Evolutionary conservation across 2,888 invertebrate genomes (phyloP).

Genomic region (Meta bourneti): DNA sequence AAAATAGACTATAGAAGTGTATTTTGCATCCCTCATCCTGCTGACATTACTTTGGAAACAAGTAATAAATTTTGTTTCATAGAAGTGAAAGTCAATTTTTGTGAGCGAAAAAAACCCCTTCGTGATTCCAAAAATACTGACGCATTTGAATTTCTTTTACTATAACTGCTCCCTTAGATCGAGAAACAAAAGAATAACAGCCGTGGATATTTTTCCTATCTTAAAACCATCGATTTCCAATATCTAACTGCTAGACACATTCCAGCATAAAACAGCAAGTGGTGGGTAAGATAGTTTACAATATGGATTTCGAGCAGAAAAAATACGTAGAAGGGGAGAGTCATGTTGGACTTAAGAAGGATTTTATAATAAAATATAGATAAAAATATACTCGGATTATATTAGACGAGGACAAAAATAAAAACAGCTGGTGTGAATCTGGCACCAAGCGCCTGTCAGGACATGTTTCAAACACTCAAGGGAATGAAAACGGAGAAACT

Average conservation of each 20-base stretch:
- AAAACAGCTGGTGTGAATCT: constrained; percentile 64
- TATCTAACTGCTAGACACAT: constrained; percentile 23
- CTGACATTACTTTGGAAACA: too few relatives aligned
- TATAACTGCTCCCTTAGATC: constrained; percentile 16
- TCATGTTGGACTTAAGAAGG: constrained; percentile 29
- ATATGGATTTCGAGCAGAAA: constrained; percentile 4
- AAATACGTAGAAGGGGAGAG: background rate
- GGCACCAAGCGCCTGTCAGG: constrained; percentile 53
- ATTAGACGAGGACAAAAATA: constrained; percentile 9
- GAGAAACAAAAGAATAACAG: constrained; percentile 10
- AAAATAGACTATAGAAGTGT: too few relatives aligned
- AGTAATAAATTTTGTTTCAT: too few relatives aligned
- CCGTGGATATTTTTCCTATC: constrained; percentile 25
- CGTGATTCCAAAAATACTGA: background rate
- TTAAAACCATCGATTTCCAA: constrained; percentile 35
- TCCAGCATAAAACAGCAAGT: constrained; percentile 13
- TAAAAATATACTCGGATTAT: constrained; percentile 45
- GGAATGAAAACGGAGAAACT: constrained; percentile 58
- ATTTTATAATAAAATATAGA: constrained; percentile 48
- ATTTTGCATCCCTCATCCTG: too few relatives aligned
- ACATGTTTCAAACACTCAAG: constrained; percentile 67
- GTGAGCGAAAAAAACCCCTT: too few relatives aligned
- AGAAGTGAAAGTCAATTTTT: too few relatives aligned
- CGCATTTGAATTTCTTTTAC: constrained; percentile 29
- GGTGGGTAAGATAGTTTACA: constrained; percentile 14